phyloP scores from a whole-genome alignment of 2,113 vertebrate species.

The Laticauda laticaudata region DNA sequence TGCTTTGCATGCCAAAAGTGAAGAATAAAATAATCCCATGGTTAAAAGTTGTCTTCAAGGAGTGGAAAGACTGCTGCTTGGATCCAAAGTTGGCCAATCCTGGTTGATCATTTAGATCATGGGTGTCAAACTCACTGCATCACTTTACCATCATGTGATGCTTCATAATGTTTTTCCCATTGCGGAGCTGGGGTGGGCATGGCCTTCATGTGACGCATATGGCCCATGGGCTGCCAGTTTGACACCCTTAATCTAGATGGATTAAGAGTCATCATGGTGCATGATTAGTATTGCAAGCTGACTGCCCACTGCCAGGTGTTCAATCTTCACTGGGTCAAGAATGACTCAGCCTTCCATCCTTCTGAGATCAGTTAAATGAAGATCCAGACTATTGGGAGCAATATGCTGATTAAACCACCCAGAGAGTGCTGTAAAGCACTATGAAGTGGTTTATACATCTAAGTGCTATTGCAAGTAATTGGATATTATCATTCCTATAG shows the following conservation, averaged over 20 bases:
- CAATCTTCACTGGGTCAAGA: not conserved
- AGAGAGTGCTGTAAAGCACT: not conserved
- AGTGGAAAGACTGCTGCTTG: not conserved
- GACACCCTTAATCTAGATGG: not conserved
- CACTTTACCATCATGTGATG: too few species aligned
- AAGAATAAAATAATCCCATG: not conserved
- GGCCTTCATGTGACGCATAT: too few species aligned
- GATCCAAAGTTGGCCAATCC: not conserved
- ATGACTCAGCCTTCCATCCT: not conserved
- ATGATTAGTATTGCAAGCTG: not conserved
- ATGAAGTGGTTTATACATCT: not conserved
- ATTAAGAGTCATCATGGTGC: not conserved
- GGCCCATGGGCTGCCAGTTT: too few species aligned
- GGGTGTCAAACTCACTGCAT: not conserved
- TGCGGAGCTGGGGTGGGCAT: too few species aligned
- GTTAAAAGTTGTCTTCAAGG: not conserved
- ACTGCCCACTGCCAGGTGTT: not conserved
- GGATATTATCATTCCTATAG: not conserved
- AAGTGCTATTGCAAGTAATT: not conserved
- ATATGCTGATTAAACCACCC: not conserved
- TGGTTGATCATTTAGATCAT: not conserved
- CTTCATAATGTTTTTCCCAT: too few species aligned
- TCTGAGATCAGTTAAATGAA: not conserved
- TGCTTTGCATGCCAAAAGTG: not conserved
- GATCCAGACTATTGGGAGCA: not conserved